Percentiles rank a stretch among this genome's conserved stretches.
These are phyloP conservation scores for Gasteruption jaculator DNA, from an alignment of 2,888 invertebrate species.

Conservation along the genomic window DNA sequence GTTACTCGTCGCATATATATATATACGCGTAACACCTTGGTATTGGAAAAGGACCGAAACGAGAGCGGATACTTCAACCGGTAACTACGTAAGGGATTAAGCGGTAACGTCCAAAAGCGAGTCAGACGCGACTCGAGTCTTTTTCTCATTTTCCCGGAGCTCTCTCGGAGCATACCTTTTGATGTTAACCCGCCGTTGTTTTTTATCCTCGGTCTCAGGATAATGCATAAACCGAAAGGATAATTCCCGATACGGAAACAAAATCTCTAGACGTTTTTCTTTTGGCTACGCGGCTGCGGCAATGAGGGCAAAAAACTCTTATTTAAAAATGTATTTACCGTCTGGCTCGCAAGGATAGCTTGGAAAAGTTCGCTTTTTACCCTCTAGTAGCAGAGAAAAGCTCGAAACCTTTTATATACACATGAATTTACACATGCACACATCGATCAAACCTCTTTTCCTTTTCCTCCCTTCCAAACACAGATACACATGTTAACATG, in stretches of 20 bases:
- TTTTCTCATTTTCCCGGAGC: constrained; percentile 7
- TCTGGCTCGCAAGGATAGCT: constrained; percentile 39
- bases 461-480: no score
- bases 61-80: no score
- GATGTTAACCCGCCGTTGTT: constrained; percentile 40
- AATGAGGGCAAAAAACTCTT: constrained; percentile 47
- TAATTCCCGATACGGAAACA: constrained; percentile 50
- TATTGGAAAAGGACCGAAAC: no score
- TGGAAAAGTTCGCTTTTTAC: constrained; percentile 35
- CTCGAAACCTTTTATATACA: no score
- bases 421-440: no score
- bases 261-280: constrained; percentile 42
- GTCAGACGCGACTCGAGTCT: constrained; percentile 10
- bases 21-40: no score
- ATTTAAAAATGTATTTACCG: constrained; percentile 52
- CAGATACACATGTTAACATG: no score
- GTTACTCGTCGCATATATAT: no score
- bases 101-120: no score
- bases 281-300: no score
- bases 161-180: constrained; percentile 41
- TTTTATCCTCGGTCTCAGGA: constrained; percentile 40
- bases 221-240: constrained; percentile 50
- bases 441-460: no score
- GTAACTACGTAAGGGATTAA: no score
- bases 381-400: constrained; percentile 13